Evolutionary conservation across 2,113 vertebrate species (phyloP).

Genomic region (Plestiodon gilberti): DNA sequence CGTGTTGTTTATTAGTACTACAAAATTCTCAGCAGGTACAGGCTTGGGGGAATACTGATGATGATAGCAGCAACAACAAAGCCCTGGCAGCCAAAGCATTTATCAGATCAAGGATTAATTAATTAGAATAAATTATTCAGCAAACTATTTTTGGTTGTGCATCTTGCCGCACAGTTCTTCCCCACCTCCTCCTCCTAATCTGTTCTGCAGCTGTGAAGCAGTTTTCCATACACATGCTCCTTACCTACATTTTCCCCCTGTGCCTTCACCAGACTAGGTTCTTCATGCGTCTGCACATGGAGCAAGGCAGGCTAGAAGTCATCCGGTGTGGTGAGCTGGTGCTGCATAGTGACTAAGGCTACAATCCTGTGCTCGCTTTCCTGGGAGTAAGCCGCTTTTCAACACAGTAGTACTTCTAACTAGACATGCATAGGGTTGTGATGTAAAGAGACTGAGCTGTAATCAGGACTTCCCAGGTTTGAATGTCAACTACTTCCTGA

Average conservation of each 20-base stretch:
- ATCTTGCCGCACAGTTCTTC: not conserved
- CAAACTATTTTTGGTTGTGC: constrained; percentile 8
- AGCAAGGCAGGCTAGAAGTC: too few relatives aligned
- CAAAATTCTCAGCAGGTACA: not conserved
- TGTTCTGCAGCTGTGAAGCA: not conserved
- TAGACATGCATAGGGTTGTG: too few relatives aligned
- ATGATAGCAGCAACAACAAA: not conserved
- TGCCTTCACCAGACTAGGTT: not conserved
- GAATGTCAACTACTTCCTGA: too few relatives aligned
- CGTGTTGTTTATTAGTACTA: not conserved
- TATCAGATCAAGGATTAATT: not conserved
- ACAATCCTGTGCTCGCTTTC: too few relatives aligned
- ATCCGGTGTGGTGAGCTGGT: too few relatives aligned
- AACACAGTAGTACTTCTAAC: too few relatives aligned
- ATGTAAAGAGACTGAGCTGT: too few relatives aligned
- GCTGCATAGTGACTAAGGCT: too few relatives aligned
- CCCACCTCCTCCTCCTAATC: not conserved
- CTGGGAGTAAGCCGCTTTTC: too few relatives aligned
- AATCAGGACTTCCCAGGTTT: too few relatives aligned
- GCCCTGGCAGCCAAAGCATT: rapidly evolving
- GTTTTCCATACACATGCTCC: not conserved
- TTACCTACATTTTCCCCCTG: not conserved
- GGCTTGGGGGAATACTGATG: not conserved
- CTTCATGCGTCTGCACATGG: too few relatives aligned
- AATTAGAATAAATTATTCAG: constrained; percentile 1